A percentile compares a stretch with the other conserved stretches of the same genome.
phyloP scores from a whole-genome alignment of 1,140 invertebrate genomes.

The Zophobas morio region DNA sequence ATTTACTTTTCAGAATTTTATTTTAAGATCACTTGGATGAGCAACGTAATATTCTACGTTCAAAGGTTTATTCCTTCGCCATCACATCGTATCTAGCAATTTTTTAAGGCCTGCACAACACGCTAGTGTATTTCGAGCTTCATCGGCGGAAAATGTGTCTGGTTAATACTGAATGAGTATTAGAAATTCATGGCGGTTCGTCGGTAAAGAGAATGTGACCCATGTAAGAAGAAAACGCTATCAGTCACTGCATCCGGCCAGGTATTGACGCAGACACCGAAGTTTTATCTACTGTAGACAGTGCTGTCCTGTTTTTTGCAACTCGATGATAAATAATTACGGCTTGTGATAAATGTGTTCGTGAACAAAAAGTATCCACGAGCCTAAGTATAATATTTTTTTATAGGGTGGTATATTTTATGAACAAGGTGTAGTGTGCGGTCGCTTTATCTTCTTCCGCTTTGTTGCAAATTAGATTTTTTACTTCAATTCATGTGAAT shows the following conservation, averaged over 20 bases:
- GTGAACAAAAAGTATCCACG: neutral
- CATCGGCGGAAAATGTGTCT: conserved; percentile 33
- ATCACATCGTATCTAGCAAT: conserved; percentile 2
- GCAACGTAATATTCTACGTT: neutral
- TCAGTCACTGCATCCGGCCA: conserved; percentile 18
- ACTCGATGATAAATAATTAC: conserved; percentile 24
- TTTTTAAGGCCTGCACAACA: conserved; percentile 12
- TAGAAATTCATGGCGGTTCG: conserved; percentile 41
- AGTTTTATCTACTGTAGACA: conserved; percentile 5
- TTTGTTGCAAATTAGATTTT: too few relatives aligned
- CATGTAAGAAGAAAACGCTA: conserved; percentile 32
- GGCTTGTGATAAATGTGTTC: conserved; percentile 11
- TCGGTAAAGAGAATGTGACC: conserved; percentile 33
- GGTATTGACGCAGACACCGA: conserved; percentile 4
- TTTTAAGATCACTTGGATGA: too few relatives aligned
- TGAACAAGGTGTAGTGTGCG: neutral
- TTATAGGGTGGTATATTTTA: neutral
- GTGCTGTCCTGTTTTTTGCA: conserved; percentile 18
- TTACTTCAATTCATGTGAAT: too few relatives aligned
- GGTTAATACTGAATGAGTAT: conserved; percentile 42
- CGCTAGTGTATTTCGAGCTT: conserved; percentile 20
- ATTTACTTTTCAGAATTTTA: too few relatives aligned
- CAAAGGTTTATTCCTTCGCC: neutral
- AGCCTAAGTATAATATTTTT: neutral
- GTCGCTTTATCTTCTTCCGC: neutral